Percentiles rank a stretch among this genome's conserved stretches.
phyloP scores from a whole-genome alignment of 2,888 invertebrate genomes.

The Diaperis boleti region DNA sequence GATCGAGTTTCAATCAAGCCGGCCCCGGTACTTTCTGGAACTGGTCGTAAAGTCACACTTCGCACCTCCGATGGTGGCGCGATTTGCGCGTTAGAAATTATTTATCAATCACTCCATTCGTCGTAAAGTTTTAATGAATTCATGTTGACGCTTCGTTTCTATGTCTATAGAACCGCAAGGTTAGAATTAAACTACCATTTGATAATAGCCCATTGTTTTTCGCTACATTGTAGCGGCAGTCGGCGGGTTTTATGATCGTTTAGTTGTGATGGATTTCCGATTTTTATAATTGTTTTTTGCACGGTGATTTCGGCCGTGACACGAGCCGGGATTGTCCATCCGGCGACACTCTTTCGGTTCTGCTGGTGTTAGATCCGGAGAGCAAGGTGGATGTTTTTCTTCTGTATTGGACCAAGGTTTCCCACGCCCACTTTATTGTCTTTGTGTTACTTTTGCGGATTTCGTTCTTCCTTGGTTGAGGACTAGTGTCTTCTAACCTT shows the following conservation, averaged over 20 bases:
- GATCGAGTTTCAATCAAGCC: conserved; percentile 17
- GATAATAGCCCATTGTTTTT: conserved; percentile 27
- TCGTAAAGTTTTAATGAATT: conserved; percentile 42
- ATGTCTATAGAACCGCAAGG: conserved; percentile 25
- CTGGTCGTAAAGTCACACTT: conserved; percentile 8
- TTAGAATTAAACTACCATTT: conserved; percentile 18
- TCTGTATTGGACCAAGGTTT: no score
- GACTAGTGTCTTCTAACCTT: no score
- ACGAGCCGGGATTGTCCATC: no score
- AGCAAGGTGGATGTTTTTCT: no score
- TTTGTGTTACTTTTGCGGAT: no score
- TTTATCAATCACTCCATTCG: conserved; percentile 44
- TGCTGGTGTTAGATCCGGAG: no score
- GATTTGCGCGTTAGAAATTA: conserved; percentile 29
- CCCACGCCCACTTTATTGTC: no score
- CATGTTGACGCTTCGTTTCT: conserved; percentile 15
- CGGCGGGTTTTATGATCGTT: conserved; percentile 10
- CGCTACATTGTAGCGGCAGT: conserved; percentile 18
- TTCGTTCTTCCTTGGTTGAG: no score
- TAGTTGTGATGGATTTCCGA: conserved; percentile 9
- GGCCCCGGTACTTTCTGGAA: neutral
- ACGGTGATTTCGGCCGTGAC: neutral
- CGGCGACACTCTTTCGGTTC: no score
- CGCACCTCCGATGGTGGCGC: conserved; percentile 14
- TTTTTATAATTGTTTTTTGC: conserved; percentile 12